Evolutionary conservation across 2,113 vertebrate species (phyloP).

Genomic region (Pleuronectes platessa): DNA sequence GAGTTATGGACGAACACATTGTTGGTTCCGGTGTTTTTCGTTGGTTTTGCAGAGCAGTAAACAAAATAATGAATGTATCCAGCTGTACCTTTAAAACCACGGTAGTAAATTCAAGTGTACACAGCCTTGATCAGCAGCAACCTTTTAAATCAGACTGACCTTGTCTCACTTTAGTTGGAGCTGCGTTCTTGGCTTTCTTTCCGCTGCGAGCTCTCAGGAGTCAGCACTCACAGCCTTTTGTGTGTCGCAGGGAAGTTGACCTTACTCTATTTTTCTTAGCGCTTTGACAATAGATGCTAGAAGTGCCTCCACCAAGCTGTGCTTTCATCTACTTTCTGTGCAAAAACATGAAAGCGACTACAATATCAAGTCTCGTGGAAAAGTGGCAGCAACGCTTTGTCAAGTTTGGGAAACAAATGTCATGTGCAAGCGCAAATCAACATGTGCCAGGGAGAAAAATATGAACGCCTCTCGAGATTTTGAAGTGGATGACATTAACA

Average conservation of each 20-base stretch:
- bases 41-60: background rate
- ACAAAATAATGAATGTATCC: background rate
- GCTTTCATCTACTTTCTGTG: slow-evolving; percentile 12
- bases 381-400: background rate
- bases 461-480: slow-evolving; percentile 3
- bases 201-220: slow-evolving; percentile 23
- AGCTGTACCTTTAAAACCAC: background rate
- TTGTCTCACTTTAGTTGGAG: background rate
- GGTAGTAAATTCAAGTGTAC: background rate
- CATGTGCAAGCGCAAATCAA: background rate
- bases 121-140: slow-evolving; percentile 10
- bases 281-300: slow-evolving; percentile 13
- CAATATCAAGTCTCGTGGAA: background rate
- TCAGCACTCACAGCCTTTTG: slow-evolving; percentile 13
- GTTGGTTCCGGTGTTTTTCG: background rate
- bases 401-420: slow-evolving; percentile 30
- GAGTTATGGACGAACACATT: background rate
- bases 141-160: slow-evolving; percentile 22
- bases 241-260: slow-evolving; percentile 38
- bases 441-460: background rate
- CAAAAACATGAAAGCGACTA: background rate
- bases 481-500: slow-evolving; percentile 48
- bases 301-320: background rate
- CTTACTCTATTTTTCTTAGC: slow-evolving; percentile 19
- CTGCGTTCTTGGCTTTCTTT: slow-evolving; percentile 16